A percentile compares a stretch with the other conserved stretches of the same genome.
Evolutionary conservation across 2,888 invertebrate species (phyloP).

Genomic region (Arrhopalites spinosus): DNA sequence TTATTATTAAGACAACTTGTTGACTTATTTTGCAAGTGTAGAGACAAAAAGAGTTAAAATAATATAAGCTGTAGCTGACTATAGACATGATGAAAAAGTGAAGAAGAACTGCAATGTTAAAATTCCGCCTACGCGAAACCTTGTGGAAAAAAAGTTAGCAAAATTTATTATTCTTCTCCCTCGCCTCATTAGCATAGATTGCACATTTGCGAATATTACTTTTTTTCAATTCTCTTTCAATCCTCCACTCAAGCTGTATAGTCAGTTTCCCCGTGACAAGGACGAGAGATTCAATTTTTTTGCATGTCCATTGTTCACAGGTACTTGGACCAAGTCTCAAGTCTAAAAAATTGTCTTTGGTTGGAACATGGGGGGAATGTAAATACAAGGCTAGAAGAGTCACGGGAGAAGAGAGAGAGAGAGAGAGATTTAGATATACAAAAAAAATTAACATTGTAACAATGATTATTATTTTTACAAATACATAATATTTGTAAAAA

Average conservation of each 20-base stretch:
- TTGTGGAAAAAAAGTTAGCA: constrained; percentile 32
- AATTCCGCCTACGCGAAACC: constrained; percentile 31
- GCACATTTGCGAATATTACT: constrained; percentile 27
- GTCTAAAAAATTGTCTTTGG: too few species aligned
- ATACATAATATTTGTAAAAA: too few species aligned
- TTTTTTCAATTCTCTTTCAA: neutral
- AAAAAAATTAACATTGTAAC: too few species aligned
- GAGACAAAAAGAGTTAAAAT: too few species aligned
- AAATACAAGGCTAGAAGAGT: constrained; percentile 22
- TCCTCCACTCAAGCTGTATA: neutral
- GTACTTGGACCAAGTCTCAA: too few species aligned
- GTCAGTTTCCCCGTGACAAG: too few species aligned
- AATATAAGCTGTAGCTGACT: too few species aligned
- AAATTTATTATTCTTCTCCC: constrained; percentile 33
- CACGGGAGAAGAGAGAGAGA: neutral
- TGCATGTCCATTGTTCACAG: too few species aligned
- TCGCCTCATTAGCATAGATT: constrained; percentile 34
- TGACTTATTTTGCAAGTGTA: too few species aligned
- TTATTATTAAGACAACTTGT: too few species aligned
- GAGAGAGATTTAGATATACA: neutral
- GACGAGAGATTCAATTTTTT: too few species aligned
- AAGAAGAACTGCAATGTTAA: constrained; percentile 3
- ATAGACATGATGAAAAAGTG: constrained; percentile 5
- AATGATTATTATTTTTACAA: too few species aligned
- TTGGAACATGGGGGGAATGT: neutral